Percentiles rank a stretch among this genome's conserved stretches.
These are phyloP conservation scores for Troides aeacus DNA, from an alignment of 2,888 invertebrate species.

Conservation along the genomic window DNA sequence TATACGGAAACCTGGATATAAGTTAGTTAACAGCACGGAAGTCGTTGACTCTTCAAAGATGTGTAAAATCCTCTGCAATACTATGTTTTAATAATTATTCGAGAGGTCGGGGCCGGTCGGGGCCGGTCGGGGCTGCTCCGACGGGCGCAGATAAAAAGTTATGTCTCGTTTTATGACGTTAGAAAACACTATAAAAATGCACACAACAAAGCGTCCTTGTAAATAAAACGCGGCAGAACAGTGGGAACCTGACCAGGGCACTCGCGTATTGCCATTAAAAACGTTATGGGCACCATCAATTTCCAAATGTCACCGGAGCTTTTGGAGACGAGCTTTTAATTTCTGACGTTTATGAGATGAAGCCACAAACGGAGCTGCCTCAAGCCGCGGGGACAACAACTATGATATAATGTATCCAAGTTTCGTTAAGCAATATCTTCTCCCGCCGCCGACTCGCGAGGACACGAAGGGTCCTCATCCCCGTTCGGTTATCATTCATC, in stretches of 20 bases:
- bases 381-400: conserved; percentile 22
- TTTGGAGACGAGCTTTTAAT: conserved; percentile 57
- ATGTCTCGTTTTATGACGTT: conserved; percentile 56
- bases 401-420: conserved; percentile 2
- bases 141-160: conserved; percentile 36
- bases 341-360: conserved; percentile 63
- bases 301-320: conserved; percentile 63
- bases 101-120: too few relatives aligned
- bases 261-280: conserved; percentile 62
- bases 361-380: conserved; percentile 37
- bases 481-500: too few relatives aligned
- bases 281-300: conserved; percentile 68
- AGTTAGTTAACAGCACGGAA: too few relatives aligned
- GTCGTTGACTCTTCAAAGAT: too few relatives aligned
- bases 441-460: too few relatives aligned
- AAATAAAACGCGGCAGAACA: conserved; percentile 61
- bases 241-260: conserved; percentile 54
- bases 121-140: not conserved
- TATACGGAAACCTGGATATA: too few relatives aligned
- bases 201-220: conserved; percentile 62
- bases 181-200: conserved; percentile 61
- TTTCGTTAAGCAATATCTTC: not conserved
- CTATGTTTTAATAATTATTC: too few relatives aligned
- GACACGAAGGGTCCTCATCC: too few relatives aligned
- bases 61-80: too few relatives aligned